Conservation (phyloP, 2,797 vertebrate genomes). For the Propithecus deckenii region DNA sequence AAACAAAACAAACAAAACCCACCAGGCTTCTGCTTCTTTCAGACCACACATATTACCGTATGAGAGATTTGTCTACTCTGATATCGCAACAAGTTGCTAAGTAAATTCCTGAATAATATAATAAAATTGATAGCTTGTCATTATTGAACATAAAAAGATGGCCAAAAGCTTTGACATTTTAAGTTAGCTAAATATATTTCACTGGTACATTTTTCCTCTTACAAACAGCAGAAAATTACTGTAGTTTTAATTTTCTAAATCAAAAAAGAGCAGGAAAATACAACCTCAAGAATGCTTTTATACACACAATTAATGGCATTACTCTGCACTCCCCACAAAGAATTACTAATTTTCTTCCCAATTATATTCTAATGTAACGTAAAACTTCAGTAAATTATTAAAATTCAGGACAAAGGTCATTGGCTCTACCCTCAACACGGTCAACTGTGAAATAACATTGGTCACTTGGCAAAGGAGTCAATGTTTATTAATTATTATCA, state of each 20-base stretch:
- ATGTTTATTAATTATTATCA: constrained; percentile 85
- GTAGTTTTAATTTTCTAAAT: constrained; percentile 81
- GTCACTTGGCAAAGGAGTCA: constrained; percentile 75
- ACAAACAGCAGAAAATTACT: constrained; percentile 77
- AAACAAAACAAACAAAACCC: not conserved
- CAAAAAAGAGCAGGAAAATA: constrained; percentile 71
- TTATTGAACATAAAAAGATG: not conserved
- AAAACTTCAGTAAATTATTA: constrained; percentile 86
- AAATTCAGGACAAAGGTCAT: constrained; percentile 85
- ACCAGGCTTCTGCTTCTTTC: not conserved
- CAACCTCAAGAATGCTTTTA: constrained; percentile 73
- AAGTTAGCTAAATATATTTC: constrained; percentile 65
- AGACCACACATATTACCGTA: not conserved
- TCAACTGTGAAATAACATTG: constrained; percentile 85
- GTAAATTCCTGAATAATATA: constrained; percentile 75
- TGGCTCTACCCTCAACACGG: constrained; percentile 79
- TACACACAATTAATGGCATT: constrained; percentile 74
- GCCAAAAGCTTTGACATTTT: constrained; percentile 38
- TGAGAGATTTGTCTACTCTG: constrained; percentile 41
- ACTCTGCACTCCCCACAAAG: constrained; percentile 62
- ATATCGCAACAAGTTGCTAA: constrained; percentile 79
- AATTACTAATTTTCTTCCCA: constrained; percentile 81
- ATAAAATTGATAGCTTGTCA: constrained; percentile 73
- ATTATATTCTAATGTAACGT: constrained; percentile 86
- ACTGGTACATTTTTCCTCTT: constrained; percentile 70